These are phyloP conservation scores for Bombylius discolor DNA, from an alignment of 2,888 invertebrate species.

Conservation along the genomic window DNA sequence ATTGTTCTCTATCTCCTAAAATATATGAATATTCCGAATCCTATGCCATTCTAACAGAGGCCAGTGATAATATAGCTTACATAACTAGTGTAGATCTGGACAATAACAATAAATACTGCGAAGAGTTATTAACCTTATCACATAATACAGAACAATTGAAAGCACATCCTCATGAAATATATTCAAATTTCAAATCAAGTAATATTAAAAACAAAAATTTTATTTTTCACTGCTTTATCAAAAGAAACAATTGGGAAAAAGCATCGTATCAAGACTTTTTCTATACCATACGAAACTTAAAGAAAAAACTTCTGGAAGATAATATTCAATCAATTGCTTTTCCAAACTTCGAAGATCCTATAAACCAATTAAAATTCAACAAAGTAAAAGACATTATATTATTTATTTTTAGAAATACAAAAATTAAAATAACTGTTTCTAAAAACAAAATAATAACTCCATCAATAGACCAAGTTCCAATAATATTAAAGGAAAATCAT, in stretches of 20 bases:
- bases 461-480: not conserved
- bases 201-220: not conserved
- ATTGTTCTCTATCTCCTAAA: not conserved
- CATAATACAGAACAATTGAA: not conserved
- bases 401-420: not conserved
- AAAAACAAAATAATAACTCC: not conserved
- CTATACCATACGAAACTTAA: not conserved
- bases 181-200: conserved; percentile 1
- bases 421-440: conserved; percentile 1
- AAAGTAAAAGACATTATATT: not conserved
- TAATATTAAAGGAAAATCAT: conserved; percentile 12
- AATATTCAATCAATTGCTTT: not conserved
- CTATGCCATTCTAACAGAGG: not conserved
- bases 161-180: conserved; percentile 2
- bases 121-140: not conserved
- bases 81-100: conserved; percentile 1
- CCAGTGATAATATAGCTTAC: not conserved
- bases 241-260: conserved; percentile 1
- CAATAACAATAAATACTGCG: not conserved
- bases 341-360: not conserved
- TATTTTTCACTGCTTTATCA: conserved; percentile 6
- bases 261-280: not conserved
- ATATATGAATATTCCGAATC: not conserved
- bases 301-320: not conserved
- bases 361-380: conserved; percentile 6